Evolutionary conservation across 2,888 invertebrate species (phyloP).

Genomic region (Chymomyza caudatula): DNA sequence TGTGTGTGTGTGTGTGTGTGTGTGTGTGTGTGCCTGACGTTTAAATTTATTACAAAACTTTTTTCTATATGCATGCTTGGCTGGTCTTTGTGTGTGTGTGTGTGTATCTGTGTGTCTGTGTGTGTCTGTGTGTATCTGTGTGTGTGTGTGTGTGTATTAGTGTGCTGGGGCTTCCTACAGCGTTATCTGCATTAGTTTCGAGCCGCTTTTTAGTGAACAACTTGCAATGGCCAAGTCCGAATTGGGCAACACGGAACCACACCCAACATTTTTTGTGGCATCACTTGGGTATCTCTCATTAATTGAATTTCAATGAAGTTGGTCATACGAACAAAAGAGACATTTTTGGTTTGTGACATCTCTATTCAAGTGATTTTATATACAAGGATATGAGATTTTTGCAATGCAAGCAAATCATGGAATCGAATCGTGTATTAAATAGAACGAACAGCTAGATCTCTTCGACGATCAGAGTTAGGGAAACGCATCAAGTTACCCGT

Average conservation of each 20-base stretch:
- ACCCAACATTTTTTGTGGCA: too few species aligned
- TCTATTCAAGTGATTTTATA: too few species aligned
- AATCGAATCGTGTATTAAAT: too few species aligned
- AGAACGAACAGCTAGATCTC: too few species aligned
- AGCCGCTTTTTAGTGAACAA: background rate
- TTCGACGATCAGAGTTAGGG: too few species aligned
- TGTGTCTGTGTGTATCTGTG: background rate
- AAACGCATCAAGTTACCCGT: too few species aligned
- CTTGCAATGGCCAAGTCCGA: background rate
- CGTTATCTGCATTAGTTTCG: background rate
- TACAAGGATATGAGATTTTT: too few species aligned
- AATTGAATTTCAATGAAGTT: background rate
- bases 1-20: background rate
- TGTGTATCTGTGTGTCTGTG: background rate
- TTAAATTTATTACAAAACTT: conserved; percentile 24
- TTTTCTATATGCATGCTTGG: background rate
- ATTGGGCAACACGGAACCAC: background rate
- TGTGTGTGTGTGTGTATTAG: too few species aligned
- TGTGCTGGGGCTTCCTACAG: too few species aligned
- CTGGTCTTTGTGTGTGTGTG: background rate
- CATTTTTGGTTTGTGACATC: too few species aligned
- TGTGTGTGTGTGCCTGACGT: background rate
- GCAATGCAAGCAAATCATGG: too few species aligned
- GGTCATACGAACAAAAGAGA: too few species aligned
- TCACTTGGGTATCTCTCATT: background rate